phyloP scores from a whole-genome alignment of 2,888 invertebrate species.

The Dendrolimus houi region DNA sequence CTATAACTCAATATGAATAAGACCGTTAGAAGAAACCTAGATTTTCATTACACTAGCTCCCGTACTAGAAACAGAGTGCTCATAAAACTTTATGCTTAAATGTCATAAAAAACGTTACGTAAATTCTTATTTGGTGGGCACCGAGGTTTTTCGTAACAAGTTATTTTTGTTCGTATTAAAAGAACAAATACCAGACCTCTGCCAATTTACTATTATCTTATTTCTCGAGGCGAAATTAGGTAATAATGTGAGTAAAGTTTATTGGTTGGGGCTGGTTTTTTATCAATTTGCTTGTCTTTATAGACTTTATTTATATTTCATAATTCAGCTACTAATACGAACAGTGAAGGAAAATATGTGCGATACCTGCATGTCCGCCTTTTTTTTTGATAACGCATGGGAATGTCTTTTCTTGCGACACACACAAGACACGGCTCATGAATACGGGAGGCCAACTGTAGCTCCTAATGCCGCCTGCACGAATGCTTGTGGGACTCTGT shows the following conservation, averaged over 20 bases:
- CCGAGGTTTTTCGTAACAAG: background rate
- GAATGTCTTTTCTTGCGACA: too few species aligned
- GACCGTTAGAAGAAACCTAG: too few species aligned
- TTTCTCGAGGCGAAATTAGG: slow-evolving; percentile 4
- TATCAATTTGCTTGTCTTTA: background rate
- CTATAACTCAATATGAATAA: too few species aligned
- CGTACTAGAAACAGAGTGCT: slow-evolving; percentile 15
- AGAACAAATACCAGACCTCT: background rate
- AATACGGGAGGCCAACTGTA: too few species aligned
- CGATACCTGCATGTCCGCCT: too few species aligned
- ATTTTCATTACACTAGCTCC: slow-evolving; percentile 10
- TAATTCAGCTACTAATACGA: too few species aligned
- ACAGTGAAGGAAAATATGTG: too few species aligned
- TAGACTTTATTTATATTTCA: too few species aligned
- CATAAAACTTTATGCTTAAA: slow-evolving; percentile 43
- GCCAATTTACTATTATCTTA: background rate
- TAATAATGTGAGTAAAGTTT: background rate
- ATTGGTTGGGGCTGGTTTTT: background rate
- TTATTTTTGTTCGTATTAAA: background rate
- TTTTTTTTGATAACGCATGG: too few species aligned
- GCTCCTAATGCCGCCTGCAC: too few species aligned
- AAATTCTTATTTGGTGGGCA: slow-evolving; percentile 28
- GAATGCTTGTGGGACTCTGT: too few species aligned
- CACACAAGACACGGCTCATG: too few species aligned
- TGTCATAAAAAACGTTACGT: slow-evolving; percentile 34